Evolutionary conservation across 2,113 vertebrate genomes (phyloP).

Genomic region (Pluvialis apricaria): DNA sequence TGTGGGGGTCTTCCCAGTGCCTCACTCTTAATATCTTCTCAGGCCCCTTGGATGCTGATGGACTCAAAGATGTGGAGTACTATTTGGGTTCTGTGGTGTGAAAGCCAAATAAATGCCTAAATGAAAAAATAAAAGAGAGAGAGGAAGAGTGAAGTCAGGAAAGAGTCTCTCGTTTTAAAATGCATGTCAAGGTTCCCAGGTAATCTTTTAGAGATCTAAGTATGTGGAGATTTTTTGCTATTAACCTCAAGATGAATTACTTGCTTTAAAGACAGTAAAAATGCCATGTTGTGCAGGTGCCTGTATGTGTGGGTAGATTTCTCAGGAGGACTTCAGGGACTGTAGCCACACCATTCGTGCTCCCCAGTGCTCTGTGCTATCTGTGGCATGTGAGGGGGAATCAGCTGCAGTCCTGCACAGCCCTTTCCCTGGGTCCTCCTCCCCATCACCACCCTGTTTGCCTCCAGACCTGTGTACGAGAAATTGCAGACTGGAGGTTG

Average conservation of each 20-base stretch:
- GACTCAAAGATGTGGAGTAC: background rate
- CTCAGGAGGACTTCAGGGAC: background rate
- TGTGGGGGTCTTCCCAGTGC: background rate
- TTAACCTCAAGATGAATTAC: background rate
- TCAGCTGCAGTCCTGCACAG: background rate
- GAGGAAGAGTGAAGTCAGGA: background rate
- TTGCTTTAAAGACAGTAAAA: constrained; percentile 56
- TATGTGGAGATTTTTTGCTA: background rate
- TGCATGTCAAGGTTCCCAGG: background rate
- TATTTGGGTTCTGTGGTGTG: background rate
- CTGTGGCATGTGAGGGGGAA: background rate
- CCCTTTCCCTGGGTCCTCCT: background rate
- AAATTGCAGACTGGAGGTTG: background rate
- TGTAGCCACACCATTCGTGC: background rate
- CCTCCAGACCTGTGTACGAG: background rate
- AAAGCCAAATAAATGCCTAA: background rate
- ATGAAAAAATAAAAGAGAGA: background rate
- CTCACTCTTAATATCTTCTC: background rate
- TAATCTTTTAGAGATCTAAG: background rate
- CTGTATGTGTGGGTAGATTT: constrained; percentile 4
- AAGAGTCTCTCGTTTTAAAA: background rate
- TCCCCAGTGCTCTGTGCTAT: background rate
- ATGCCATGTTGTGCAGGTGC: background rate
- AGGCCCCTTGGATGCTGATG: background rate
- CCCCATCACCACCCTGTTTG: background rate